phyloP scores from a whole-genome alignment of 2,113 vertebrate genomes.

The Penelope pileata region DNA sequence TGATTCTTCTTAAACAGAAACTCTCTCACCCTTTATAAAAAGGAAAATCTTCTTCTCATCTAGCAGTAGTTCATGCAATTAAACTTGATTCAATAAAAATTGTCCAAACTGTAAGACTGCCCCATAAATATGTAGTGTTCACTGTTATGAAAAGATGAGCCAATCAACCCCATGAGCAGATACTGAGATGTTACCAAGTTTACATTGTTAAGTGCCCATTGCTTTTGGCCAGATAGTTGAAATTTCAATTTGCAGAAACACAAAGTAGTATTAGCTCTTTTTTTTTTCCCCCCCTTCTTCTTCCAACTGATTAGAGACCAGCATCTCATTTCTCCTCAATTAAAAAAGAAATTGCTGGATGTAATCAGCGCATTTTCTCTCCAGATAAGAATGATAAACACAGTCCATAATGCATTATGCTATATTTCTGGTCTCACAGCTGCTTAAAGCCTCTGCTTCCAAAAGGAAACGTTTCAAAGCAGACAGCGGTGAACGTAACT shows the following conservation, averaged over 20 bases:
- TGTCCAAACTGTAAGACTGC: not conserved
- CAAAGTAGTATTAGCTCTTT: not conserved
- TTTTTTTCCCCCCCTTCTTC: not conserved
- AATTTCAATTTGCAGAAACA: slow-evolving; percentile 5
- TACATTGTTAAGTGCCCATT: not conserved
- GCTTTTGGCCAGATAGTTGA: not conserved
- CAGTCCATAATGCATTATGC: not conserved
- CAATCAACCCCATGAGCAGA: not conserved
- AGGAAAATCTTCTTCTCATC: not conserved
- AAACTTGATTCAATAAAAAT: not conserved
- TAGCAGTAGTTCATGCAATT: not conserved
- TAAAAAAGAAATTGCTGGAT: not conserved
- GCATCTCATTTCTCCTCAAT: slow-evolving; percentile 5
- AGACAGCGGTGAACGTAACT: not conserved
- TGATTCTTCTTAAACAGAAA: not conserved
- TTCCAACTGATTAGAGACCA: not conserved
- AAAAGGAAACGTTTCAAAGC: not conserved
- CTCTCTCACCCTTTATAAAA: not conserved
- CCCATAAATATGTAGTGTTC: not conserved
- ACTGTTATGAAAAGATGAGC: not conserved
- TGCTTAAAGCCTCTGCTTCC: not conserved
- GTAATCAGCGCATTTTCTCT: not conserved
- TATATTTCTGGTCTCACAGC: slow-evolving; percentile 15
- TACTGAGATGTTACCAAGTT: not conserved
- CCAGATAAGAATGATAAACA: slow-evolving; percentile 1